A percentile compares a stretch with the other conserved stretches of the same genome.
phyloP scores from a whole-genome alignment of 1,140 invertebrate species.

The Drosophila mayri region DNA sequence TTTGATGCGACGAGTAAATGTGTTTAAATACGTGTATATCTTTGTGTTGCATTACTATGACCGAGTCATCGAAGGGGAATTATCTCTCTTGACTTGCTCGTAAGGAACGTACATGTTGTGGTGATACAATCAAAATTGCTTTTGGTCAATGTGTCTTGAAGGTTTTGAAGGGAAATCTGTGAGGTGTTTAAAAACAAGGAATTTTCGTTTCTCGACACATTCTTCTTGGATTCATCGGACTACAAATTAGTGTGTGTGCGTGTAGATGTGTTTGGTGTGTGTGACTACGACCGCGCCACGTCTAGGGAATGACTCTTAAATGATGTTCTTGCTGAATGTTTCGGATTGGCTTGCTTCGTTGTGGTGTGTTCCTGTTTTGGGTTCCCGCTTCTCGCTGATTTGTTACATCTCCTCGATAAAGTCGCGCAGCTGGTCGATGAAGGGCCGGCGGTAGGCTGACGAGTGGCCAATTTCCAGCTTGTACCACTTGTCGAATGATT shows the following conservation, averaged over 20 bases:
- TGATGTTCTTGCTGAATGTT: constrained; percentile 19
- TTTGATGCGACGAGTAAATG: constrained; percentile 27
- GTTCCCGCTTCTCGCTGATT: constrained; percentile 11
- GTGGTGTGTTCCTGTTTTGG: constrained; percentile 27
- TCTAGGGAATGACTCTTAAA: constrained; percentile 24
- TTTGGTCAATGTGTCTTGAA: constrained; percentile 11
- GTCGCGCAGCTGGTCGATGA: constrained; percentile 55
- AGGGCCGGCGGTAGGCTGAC: constrained; percentile 24
- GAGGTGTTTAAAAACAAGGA: constrained; percentile 39
- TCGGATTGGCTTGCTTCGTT: constrained; percentile 30
- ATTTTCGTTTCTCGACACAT: constrained; percentile 41
- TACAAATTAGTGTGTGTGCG: constrained; percentile 26
- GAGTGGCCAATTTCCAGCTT: constrained; percentile 57
- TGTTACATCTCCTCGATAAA: constrained; percentile 64
- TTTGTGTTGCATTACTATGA: constrained; percentile 36
- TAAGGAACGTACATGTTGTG: constrained; percentile 49
- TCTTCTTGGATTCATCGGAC: constrained; percentile 24
- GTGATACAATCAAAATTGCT: constrained; percentile 35
- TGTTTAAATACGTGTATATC: constrained; percentile 26
- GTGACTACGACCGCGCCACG: constrained; percentile 32
- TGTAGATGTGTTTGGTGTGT: neutral
- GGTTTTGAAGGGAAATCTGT: constrained; percentile 30
- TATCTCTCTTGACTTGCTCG: constrained; percentile 12
- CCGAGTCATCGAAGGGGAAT: constrained; percentile 40
- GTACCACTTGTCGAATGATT: constrained; percentile 74